phyloP scores from a whole-genome alignment of 2,797 vertebrate species.

The Tiaroga cobitis region DNA sequence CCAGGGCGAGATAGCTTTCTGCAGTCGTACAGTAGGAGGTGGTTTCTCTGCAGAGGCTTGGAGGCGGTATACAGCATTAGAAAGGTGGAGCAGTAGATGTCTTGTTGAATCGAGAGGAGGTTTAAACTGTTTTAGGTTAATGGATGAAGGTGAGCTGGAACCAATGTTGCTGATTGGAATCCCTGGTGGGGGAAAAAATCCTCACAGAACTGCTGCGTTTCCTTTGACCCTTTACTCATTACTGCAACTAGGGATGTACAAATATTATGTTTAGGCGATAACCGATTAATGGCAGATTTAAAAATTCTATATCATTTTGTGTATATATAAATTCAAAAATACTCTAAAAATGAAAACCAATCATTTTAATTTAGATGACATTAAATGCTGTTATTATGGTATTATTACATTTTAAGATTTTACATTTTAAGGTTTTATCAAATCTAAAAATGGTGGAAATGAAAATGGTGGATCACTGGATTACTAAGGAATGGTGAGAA shows the following conservation, averaged over 20 bases:
- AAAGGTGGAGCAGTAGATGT: slow-evolving; percentile 4
- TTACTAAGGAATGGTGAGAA: too few species aligned
- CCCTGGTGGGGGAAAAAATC: neutral
- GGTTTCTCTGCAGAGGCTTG: slow-evolving; percentile 17
- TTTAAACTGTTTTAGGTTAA: slow-evolving; percentile 30
- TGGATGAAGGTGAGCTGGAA: slow-evolving; percentile 9
- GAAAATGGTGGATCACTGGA: too few species aligned
- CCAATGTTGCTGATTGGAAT: neutral
- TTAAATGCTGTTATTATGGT: neutral
- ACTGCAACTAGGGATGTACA: neutral
- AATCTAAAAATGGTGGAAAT: neutral
- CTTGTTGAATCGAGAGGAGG: slow-evolving; percentile 14
- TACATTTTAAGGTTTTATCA: neutral
- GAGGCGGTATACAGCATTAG: slow-evolving; percentile 15
- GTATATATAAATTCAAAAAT: neutral
- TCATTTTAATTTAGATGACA: neutral
- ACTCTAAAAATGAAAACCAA: neutral
- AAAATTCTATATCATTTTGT: neutral
- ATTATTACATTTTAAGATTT: neutral
- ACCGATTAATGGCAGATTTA: neutral
- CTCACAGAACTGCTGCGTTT: neutral
- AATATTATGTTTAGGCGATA: neutral
- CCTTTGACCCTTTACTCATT: neutral
- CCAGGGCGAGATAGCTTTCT: slow-evolving; percentile 19
- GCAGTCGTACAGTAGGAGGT: slow-evolving; percentile 13